Percentiles rank a stretch among this genome's conserved stretches.
phyloP scores from a whole-genome alignment of 2,797 vertebrate species.

The Crenichthys baileyi region DNA sequence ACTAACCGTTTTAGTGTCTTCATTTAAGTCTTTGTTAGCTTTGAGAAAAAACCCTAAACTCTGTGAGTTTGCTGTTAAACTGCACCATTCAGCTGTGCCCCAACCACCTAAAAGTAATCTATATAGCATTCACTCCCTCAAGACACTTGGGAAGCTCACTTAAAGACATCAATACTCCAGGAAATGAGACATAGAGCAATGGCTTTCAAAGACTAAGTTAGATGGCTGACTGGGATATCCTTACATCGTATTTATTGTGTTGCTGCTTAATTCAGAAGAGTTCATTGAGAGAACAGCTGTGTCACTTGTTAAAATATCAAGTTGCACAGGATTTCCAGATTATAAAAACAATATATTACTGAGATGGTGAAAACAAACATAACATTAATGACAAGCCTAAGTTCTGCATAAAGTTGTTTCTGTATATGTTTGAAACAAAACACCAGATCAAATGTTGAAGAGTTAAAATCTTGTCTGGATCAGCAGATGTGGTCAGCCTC shows the following conservation, averaged over 20 bases:
- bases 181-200: constrained; percentile 80
- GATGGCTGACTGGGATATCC: constrained; percentile 65
- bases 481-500: neutral
- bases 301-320: constrained; percentile 54
- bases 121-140: constrained; percentile 64
- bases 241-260: constrained; percentile 75
- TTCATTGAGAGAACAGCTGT: constrained; percentile 53
- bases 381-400: neutral
- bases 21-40: neutral
- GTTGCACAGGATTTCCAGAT: constrained; percentile 19
- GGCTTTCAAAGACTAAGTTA: constrained; percentile 62
- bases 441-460: neutral
- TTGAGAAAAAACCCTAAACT: neutral
- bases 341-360: constrained; percentile 16
- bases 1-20: neutral
- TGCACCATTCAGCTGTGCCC: constrained; percentile 40
- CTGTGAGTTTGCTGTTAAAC: constrained; percentile 28
- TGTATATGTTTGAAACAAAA: neutral
- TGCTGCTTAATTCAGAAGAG: constrained; percentile 47
- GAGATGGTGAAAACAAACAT: neutral
- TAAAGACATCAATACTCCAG: constrained; percentile 76
- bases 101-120: constrained; percentile 61
- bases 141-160: constrained; percentile 69
- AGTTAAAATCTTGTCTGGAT: neutral
- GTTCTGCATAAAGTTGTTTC: neutral